Conservation (phyloP, 2,797 vertebrate species). For the Clarias laeviceps region DNA sequence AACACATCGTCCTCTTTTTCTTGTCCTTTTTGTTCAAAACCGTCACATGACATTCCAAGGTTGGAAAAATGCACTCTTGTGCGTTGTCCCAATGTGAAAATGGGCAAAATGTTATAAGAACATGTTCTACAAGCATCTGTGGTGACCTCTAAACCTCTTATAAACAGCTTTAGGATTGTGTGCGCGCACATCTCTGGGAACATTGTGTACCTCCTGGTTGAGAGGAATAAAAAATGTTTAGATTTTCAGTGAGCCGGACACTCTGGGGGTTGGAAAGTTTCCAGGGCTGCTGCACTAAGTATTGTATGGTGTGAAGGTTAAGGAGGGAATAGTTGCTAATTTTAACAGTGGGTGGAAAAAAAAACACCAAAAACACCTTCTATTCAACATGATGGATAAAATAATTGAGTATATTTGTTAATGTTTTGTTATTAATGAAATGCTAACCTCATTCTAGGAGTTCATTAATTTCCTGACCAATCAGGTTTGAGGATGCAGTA, state of each 20-base stretch:
- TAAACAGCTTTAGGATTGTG: slow-evolving; percentile 32
- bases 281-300: background rate
- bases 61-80: background rate
- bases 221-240: slow-evolving; percentile 28
- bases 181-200: slow-evolving; percentile 37
- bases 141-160: slow-evolving; percentile 36
- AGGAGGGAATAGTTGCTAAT: background rate
- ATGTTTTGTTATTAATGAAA: background rate
- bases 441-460: background rate
- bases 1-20: background rate
- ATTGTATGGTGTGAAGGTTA: background rate
- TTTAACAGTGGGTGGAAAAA: background rate
- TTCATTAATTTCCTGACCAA: background rate
- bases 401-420: background rate
- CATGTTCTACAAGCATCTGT: slow-evolving; percentile 63
- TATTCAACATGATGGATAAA: background rate
- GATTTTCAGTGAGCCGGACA: slow-evolving; percentile 16
- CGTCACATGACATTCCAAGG: slow-evolving; percentile 24
- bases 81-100: slow-evolving; percentile 60
- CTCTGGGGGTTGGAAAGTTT: slow-evolving; percentile 23
- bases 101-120: slow-evolving; percentile 70
- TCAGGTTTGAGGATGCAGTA: background rate
- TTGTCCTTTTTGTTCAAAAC: background rate
- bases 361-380: background rate
- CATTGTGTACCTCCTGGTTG: slow-evolving; percentile 35